Evolutionary conservation across 2,888 invertebrate genomes (phyloP), one percentile per base, ranked within the genome.

Genomic region (Heliconius erato): DNA sequence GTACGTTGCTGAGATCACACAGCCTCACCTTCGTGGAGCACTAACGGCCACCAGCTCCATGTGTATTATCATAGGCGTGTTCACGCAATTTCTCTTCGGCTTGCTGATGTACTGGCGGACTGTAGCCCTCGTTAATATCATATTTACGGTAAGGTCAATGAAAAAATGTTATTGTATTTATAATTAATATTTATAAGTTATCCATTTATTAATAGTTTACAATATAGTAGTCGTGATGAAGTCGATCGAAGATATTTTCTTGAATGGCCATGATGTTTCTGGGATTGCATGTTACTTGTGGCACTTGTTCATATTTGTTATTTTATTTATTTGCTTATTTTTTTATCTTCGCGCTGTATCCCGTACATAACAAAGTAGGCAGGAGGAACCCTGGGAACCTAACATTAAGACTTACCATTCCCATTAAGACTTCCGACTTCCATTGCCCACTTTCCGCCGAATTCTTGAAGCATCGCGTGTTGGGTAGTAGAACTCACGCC

Each of bases 1-100:
- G 0, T 98, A 98, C 90, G 98, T 98, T 23, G 98, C 98, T 9
- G 98, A 98, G 94, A 97, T 98, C 78, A 98, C 98, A 0, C 97
- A 98, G 90, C 98, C 98, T 0, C 97, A 98, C 88, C 96, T 98
- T 65, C 96, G 98, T 54, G 98, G 98, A 2, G 96, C 97, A 86
- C 94, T 98, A 4, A 96, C 98, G 0, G 98, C 98, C 11, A 97
- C 98, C 28, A 97, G 98, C 84, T 97, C 98, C 0, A 97, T 98
- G 92, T 96, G 97, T 86, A 97, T 98, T 86, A 98, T 98, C 84
- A 92, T 97, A 2, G 98, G 98, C 0, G 96, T 98, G 35, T 97
- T 98, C 89, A 96, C 97, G 0, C 98, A 98, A 92, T 97, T 98
- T 91, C 94, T 98, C 16, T 94, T 98, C 81, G 98, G 98, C 0